Evolutionary conservation across 30 jellyfish, hydroid and myxozoan genomes (phyloP), one percentile per base, ranked within the genome.

Genomic region (Morbakka virulenta): DNA sequence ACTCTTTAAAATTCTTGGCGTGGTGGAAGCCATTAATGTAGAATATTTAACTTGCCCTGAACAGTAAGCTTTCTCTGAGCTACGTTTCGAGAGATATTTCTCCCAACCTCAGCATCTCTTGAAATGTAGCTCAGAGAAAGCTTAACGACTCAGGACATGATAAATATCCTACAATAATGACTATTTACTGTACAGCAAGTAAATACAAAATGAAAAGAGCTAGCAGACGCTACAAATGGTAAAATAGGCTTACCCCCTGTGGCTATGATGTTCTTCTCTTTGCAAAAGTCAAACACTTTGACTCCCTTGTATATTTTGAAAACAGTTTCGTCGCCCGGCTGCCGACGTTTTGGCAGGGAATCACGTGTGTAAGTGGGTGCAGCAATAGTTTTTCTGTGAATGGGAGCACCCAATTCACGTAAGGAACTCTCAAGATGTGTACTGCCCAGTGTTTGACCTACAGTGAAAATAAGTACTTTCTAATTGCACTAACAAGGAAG

Each of bases 241-340:
- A 34, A 30, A 26, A 17, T 17, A 17, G 26, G n/a, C 88, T 62
- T 41, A 91, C 98, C 98, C 31, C 98, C 98, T 12, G 98, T 91
- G 2, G 87, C 96, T 53, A 91, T 67, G 0, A 91, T 63, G 35
- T 91, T 91, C 84, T 83, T 91, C 70, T 75, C 94, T 57, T 91
- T 91, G 82, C 96, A 75, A 72, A 91, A 91, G 66, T 83, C 96
- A 72, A 91, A 91, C 25, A 94, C 79, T 62, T 91, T 84, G 6
- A 91, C 98, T 35, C 98, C 98, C 51, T 91, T 91, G 81, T 84
- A 83, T 13, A 91, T 82, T 53, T 66, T 82, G 64, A 91, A 91
- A 0, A 84, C 93, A 0, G 98, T 84, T 64, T 91, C 98, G 50
- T 91, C 98, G 26, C 96, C 75, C 27, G 79, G 92, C 2, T 77